These are phyloP conservation scores for Tinea trinotella DNA, from an alignment of 2,888 invertebrate genomes.

Conservation along the genomic window DNA sequence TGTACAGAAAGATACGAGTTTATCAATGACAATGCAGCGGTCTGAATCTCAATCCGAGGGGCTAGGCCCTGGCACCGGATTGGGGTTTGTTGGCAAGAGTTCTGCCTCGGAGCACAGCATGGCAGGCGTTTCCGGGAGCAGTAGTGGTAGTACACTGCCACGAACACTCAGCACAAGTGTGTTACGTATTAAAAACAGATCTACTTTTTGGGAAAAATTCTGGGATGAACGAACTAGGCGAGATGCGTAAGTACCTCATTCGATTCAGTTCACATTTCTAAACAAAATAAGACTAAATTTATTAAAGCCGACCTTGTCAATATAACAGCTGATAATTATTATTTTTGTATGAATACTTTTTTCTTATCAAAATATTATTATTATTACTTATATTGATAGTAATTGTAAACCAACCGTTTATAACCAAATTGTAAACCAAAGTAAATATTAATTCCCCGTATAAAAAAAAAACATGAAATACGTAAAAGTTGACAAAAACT, in stretches of 20 bases:
- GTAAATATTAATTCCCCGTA: neutral
- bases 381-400: neutral
- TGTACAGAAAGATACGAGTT: neutral
- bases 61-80: conserved; percentile 50
- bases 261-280: neutral
- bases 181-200: conserved; percentile 82
- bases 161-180: conserved; percentile 85
- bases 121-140: conserved; percentile 64
- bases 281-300: neutral
- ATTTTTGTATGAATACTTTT: neutral
- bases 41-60: conserved; percentile 73
- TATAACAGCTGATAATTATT: neutral
- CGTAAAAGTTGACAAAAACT: conserved; percentile 3
- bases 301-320: neutral
- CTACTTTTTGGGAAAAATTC: conserved; percentile 89
- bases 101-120: conserved; percentile 66
- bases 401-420: neutral
- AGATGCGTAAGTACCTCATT: conserved; percentile 76
- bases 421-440: too few species aligned
- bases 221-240: conserved; percentile 79
- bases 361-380: neutral
- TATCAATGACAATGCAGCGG: conserved; percentile 55
- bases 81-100: conserved; percentile 54
- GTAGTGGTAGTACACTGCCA: conserved; percentile 70
- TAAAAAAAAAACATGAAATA: neutral